Base-by-base conservation (phyloP, 2,797 vertebrate genomes). In the Halcyon chelicuti region DNA sequence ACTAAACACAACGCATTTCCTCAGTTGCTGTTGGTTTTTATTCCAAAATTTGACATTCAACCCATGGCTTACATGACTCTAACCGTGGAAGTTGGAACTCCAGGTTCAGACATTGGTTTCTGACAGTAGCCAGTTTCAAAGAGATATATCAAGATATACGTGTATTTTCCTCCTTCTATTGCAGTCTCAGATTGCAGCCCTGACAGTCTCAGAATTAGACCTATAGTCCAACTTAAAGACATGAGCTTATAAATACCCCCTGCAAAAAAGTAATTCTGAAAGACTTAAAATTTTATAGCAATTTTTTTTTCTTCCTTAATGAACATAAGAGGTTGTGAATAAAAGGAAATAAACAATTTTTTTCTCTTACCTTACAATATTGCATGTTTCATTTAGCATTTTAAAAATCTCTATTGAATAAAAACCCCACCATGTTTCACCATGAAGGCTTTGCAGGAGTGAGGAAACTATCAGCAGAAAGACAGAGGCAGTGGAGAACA, bases 121-220 rank as follows among this genome's bases (percentile, higher is more conserved):
- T 80, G 44, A 46, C n/a, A 85, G 35, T 13, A 91, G 13, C 14
- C 39, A 35, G 4, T 88, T 76, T 81, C 8, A 44, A 55, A 84
- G 17, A 75, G 9, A 42, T 49, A 14, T 3, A 3, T 13, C 1
- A 7, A 80, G 37, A 37, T 0, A 0, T n/a, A 26, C 4, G 5
- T 7, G 3, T 42, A 10, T 82, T 88, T 91, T 83, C 9, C 26
- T 86, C 22, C 22, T 40, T 63, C 65, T 68, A 42, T 39, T 26
- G 6, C 18, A 29, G 26, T 72, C 54, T 80, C 44, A 33, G 25
- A 12, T 60, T 75, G 55, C 21, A 76, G 2, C 18, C 84, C 35
- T 75, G 39, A 10, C 44, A 72, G 22, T 58, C 31, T 86, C n/a
- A 66, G 46, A 74, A 77, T 74, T 76, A 77, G 10, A 49, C 14